A percentile compares a stretch with the other conserved stretches of the same genome.
Evolutionary conservation across 2,797 vertebrate genomes (phyloP).

Genomic region (Melanotaenia pygmaea): DNA sequence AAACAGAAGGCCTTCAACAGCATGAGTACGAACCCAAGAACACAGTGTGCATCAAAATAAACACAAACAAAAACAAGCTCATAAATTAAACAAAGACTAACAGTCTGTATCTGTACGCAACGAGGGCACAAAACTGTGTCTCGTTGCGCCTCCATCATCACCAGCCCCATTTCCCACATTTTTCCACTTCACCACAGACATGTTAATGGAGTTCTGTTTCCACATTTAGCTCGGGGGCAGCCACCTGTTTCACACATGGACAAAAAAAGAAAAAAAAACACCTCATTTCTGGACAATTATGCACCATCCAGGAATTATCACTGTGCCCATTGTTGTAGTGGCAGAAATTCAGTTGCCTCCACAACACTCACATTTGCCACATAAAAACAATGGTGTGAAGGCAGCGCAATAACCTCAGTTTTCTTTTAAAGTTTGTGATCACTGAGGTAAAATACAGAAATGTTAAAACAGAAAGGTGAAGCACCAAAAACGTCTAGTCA

Average conservation of each 20-base stretch:
- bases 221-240: conserved; percentile 56
- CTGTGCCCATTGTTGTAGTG: conserved; percentile 35
- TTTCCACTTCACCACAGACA: conserved; percentile 53
- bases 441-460: not conserved
- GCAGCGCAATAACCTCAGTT: conserved; percentile 19
- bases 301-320: conserved; percentile 49
- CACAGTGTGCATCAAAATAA: conserved; percentile 1
- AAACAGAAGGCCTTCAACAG: conserved; percentile 45
- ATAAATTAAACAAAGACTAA: not conserved
- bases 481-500: too few species aligned
- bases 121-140: not conserved
- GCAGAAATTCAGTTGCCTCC: conserved; percentile 15
- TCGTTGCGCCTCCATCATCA: conserved; percentile 15
- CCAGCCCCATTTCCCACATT: conserved; percentile 10
- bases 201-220: conserved; percentile 61
- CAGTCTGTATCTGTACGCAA: too few species aligned
- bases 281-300: conserved; percentile 39
- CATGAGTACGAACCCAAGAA: conserved; percentile 39
- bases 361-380: too few species aligned
- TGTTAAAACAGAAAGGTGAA: too few species aligned
- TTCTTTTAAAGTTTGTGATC: too few species aligned
- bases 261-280: conserved; percentile 31
- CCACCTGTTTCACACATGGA: conserved; percentile 64
- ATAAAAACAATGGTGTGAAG: not conserved
- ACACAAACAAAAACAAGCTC: not conserved